These are phyloP conservation scores for Rhopilema esculentum DNA, from an alignment of 30 jellyfish, hydroid and myxozoan species.

Conservation along the genomic window DNA sequence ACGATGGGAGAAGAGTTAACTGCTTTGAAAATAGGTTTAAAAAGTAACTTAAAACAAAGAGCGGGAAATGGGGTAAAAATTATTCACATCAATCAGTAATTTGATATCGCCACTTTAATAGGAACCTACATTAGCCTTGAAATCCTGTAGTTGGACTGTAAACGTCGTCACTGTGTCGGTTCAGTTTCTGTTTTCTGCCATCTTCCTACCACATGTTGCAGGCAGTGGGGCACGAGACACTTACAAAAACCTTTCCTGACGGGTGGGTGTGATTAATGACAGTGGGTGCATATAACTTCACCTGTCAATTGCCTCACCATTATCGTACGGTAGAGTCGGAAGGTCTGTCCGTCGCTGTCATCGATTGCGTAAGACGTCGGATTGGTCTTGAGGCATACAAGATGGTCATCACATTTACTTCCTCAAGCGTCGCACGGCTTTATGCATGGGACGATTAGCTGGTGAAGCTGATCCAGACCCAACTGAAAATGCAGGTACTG, in stretches of 20 bases:
- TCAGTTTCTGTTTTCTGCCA: neutral
- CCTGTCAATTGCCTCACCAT: neutral
- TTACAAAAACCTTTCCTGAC: too few species aligned
- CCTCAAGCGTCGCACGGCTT: conserved; percentile 61
- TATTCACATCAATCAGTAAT: too few species aligned
- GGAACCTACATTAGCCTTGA: neutral
- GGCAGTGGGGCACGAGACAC: too few species aligned
- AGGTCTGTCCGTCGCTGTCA: conserved; percentile 19
- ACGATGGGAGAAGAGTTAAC: neutral
- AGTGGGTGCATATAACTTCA: too few species aligned
- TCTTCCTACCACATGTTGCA: neutral
- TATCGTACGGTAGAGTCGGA: neutral
- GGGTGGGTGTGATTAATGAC: neutral
- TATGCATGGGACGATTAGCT: conserved; percentile 28
- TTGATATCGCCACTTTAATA: too few species aligned
- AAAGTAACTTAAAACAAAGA: neutral
- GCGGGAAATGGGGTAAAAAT: neutral
- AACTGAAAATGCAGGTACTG: conserved; percentile 32
- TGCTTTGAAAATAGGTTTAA: neutral
- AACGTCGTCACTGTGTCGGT: neutral
- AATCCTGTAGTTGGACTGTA: neutral
- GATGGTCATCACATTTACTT: neutral
- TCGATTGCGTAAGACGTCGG: conserved; percentile 14
- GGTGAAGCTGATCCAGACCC: conserved; percentile 53
- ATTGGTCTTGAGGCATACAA: neutral